These are phyloP conservation scores for Scytalopus superciliaris DNA, from an alignment of 2,113 vertebrate species.

Conservation along the genomic window DNA sequence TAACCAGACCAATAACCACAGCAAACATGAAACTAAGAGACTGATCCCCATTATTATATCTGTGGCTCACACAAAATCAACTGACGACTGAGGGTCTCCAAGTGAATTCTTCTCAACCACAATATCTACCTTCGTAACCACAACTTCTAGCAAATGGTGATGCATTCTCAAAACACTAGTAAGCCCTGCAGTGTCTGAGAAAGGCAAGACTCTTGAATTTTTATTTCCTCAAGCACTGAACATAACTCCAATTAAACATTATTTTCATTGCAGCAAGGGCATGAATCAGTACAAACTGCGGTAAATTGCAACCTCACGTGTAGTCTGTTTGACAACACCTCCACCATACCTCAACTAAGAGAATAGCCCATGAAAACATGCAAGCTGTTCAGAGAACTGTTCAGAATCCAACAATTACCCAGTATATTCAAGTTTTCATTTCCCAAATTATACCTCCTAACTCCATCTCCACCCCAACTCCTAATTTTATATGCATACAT, in stretches of 20 bases:
- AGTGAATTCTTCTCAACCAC: neutral
- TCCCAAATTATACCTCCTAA: neutral
- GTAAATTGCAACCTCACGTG: neutral
- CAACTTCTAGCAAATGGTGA: neutral
- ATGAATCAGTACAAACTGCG: neutral
- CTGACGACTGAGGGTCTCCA: neutral
- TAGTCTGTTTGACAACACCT: neutral
- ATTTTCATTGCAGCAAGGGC: neutral
- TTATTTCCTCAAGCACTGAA: neutral
- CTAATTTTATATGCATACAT: neutral
- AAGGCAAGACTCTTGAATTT: neutral
- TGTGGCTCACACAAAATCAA: neutral
- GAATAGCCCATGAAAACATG: neutral
- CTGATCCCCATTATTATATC: neutral
- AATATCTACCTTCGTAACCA: neutral
- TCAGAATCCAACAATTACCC: neutral
- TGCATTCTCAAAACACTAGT: accelerated
- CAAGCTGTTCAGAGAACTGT: neutral
- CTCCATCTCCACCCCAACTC: neutral
- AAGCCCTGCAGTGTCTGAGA: neutral
- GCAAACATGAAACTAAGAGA: neutral
- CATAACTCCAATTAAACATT: neutral
- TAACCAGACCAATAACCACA: neutral
- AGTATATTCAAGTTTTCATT: neutral
- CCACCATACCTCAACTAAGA: neutral